Evolutionary conservation across 2,797 vertebrate genomes (phyloP), one percentile per base, ranked within the genome.

Genomic region (Coluber constrictor): DNA sequence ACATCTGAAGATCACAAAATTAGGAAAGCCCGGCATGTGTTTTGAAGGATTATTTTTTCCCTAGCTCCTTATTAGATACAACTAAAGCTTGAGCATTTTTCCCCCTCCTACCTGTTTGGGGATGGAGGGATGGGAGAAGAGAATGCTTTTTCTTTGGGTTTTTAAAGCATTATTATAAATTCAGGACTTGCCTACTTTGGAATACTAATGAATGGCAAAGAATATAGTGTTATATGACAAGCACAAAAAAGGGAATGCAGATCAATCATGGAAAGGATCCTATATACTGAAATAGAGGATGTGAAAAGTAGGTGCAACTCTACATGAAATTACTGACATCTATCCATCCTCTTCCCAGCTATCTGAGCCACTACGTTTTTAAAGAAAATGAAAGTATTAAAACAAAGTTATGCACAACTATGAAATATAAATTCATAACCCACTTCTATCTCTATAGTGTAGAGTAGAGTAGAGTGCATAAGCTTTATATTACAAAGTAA

Each of bases 341-440:
- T 32, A 20, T 29, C 86, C 43, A 79, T 37, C 29, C 61, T 57
- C 66, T 89, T 56, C 37, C 63, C 8, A n/a, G 54, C 54, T 51
- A 90, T 94, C 86, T 0, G 0, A 94, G 91, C 16, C 90, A 87
- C 25, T 47, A 70, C 51, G 11, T 90, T 79, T 61, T 23, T 37
- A 92, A 86, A 74, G 29, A 27, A 55, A 51, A 74, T 27, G 23
- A 60, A 43, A 59, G 93, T 94, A 94, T 93, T 96, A 94, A 94
- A 95, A 92, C 95, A 94, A 94, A 93, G 94, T 95, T 96, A 94
- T 95, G 95, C 93, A 95, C 93, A 94, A 95, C 94, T 93, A 95
- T 94, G 93, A 94, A 95, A 96, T 97, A 96, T 95, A 96, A 96
- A 95, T 94, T 94, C 95, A 96, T 96, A 86, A 47, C 16, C 95